Conservation (phyloP, 2,888 invertebrate genomes). For the Agrochola lychnidis region DNA sequence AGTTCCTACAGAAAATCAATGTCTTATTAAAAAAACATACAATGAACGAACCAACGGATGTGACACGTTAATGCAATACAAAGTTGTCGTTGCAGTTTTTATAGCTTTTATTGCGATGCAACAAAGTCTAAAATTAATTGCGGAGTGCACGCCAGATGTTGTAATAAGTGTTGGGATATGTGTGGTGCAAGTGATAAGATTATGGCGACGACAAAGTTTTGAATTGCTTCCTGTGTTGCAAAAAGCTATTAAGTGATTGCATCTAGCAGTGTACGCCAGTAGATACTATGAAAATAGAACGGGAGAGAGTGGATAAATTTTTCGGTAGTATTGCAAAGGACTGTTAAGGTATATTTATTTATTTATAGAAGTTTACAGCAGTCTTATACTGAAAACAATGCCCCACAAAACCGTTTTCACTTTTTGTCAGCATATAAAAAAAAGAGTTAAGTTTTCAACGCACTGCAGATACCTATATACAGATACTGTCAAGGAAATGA, state of each 20-base stretch:
- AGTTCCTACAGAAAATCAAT: slow-evolving; percentile 78
- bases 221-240: slow-evolving; percentile 12
- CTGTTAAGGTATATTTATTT: background rate
- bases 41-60: slow-evolving; percentile 76
- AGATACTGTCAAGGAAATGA: no score
- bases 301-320: background rate
- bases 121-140: slow-evolving; percentile 82
- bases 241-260: slow-evolving; percentile 8
- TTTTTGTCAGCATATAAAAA: background rate
- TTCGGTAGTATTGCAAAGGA: background rate
- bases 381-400: background rate
- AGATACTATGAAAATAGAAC: background rate
- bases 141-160: slow-evolving; percentile 55
- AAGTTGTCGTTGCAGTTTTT: slow-evolving; percentile 66
- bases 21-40: slow-evolving; percentile 84
- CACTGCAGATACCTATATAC: background rate
- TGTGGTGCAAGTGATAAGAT: slow-evolving; percentile 62
- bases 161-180: slow-evolving; percentile 49
- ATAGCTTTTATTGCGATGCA: slow-evolving; percentile 74
- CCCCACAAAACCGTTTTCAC: background rate
- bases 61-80: slow-evolving; percentile 75
- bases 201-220: slow-evolving; percentile 38
- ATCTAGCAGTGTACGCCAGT: background rate
- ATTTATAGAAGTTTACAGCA: background rate
- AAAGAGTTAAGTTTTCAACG: background rate